Percentiles rank a stretch among this genome's conserved stretches.
These are phyloP conservation scores for Oncorhynchus tshawytscha DNA, from an alignment of 2,113 vertebrate genomes.

Conservation along the genomic window DNA sequence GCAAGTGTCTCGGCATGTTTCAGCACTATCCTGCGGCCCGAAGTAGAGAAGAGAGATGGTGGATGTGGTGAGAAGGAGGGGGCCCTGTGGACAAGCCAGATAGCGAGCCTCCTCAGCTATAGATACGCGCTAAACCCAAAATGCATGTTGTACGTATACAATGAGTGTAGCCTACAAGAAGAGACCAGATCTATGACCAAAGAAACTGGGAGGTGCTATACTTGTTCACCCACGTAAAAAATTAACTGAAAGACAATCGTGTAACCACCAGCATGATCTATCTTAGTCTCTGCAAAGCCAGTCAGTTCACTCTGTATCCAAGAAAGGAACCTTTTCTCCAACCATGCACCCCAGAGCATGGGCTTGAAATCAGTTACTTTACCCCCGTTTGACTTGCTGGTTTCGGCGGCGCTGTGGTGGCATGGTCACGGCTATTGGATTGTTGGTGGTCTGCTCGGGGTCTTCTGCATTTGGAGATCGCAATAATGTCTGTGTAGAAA, in stretches of 20 bases:
- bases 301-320: conserved; percentile 23
- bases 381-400: conserved; percentile 19
- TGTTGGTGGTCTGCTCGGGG: conserved; percentile 35
- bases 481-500: conserved; percentile 23
- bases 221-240: conserved; percentile 62
- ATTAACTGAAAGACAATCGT: conserved; percentile 52
- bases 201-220: conserved; percentile 68
- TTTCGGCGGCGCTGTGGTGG: conserved; percentile 28
- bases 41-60: conserved; percentile 12
- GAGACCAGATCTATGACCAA: conserved; percentile 35
- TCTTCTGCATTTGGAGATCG: conserved; percentile 17
- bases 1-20: conserved; percentile 63
- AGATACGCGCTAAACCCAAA: conserved; percentile 38
- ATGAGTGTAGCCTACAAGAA: conserved; percentile 18
- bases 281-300: not conserved
- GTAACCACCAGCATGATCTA: conserved; percentile 1
- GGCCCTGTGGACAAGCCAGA: conserved; percentile 23
- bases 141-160: conserved; percentile 51
- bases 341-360: not conserved
- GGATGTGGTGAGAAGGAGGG: conserved; percentile 4
- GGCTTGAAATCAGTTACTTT: conserved; percentile 21
- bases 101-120: conserved; percentile 46
- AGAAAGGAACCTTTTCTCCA: conserved; percentile 21
- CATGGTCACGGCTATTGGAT: conserved; percentile 23
- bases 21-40: conserved; percentile 40